Percentiles rank a stretch among this genome's conserved stretches.
Evolutionary conservation across 1,140 invertebrate species (phyloP).

Genomic region (Nephotettix cincticeps): DNA sequence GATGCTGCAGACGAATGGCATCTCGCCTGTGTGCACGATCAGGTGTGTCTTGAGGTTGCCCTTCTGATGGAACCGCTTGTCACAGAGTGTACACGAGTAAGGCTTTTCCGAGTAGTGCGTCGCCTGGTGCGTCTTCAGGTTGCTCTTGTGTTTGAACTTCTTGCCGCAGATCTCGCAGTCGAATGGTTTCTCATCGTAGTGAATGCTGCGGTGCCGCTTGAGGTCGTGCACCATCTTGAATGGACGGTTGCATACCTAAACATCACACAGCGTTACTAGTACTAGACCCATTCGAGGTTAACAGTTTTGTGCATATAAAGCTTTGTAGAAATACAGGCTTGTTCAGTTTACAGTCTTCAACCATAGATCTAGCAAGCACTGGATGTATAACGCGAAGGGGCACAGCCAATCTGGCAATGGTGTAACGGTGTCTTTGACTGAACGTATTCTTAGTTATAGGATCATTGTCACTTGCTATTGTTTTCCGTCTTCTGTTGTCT

Average conservation of each 20-base stretch:
- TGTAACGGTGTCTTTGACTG: too few species aligned
- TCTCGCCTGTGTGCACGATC: constrained; percentile 46
- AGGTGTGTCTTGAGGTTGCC: constrained; percentile 14
- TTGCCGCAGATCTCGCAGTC: constrained; percentile 52
- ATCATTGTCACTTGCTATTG: too few species aligned
- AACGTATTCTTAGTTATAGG: too few species aligned
- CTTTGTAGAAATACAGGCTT: too few species aligned
- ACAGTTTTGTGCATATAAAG: too few species aligned
- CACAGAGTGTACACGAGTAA: constrained; percentile 49
- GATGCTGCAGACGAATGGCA: constrained; percentile 32
- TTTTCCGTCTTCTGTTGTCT: too few species aligned
- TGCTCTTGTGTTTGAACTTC: constrained; percentile 42
- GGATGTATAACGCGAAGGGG: too few species aligned
- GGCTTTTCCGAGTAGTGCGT: constrained; percentile 50
- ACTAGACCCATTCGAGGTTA: too few species aligned
- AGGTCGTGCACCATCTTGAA: constrained; percentile 26
- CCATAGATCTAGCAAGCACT: too few species aligned
- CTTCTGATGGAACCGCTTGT: constrained; percentile 42
- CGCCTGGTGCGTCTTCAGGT: constrained; percentile 13
- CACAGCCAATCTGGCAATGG: too few species aligned
- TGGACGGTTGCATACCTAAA: constrained; percentile 9
- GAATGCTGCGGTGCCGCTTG: constrained; percentile 13
- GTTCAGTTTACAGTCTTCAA: too few species aligned
- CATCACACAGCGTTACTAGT: too few species aligned
- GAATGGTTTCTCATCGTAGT: constrained; percentile 45